A percentile compares a stretch with the other conserved stretches of the same genome.
These are phyloP conservation scores for Trichonephila inaurata DNA, from an alignment of 1,140 invertebrate genomes.

Conservation along the genomic window DNA sequence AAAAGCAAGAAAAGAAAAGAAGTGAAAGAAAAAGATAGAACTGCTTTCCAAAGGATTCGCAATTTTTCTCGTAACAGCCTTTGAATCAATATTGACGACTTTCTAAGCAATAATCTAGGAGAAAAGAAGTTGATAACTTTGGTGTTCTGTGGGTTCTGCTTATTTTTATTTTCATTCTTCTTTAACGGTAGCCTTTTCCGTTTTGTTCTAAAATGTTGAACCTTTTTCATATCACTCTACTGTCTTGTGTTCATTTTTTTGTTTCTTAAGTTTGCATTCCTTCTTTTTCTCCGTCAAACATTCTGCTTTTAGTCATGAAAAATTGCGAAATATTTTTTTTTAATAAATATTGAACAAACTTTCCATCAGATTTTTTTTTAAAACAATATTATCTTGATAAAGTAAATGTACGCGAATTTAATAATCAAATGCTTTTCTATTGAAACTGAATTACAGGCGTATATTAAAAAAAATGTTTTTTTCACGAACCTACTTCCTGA, in stretches of 20 bases:
- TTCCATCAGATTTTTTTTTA: neutral
- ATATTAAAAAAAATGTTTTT: too few relatives aligned
- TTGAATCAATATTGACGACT: conserved; percentile 58
- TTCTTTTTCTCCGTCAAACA: neutral
- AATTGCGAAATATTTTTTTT: neutral
- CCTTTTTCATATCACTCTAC: neutral
- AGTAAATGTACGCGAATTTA: too few relatives aligned
- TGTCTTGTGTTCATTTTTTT: neutral
- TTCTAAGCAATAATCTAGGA: conserved; percentile 45
- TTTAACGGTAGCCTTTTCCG: neutral
- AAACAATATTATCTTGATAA: too few relatives aligned
- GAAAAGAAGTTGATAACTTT: conserved; percentile 55
- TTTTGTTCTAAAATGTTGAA: neutral
- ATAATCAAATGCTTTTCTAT: too few relatives aligned
- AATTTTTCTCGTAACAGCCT: conserved; percentile 41
- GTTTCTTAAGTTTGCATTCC: neutral
- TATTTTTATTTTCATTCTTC: neutral
- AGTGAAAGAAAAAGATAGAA: neutral
- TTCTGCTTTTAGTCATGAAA: neutral
- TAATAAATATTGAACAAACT: neutral
- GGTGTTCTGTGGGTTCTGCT: conserved; percentile 36
- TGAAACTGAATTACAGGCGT: too few relatives aligned
- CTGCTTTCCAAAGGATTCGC: neutral
- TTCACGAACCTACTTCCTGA: too few relatives aligned
- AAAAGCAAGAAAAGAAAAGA: neutral